Base-by-base conservation (phyloP, 2,113 vertebrate species). In the Cyphomyrus plagiostoma region DNA sequence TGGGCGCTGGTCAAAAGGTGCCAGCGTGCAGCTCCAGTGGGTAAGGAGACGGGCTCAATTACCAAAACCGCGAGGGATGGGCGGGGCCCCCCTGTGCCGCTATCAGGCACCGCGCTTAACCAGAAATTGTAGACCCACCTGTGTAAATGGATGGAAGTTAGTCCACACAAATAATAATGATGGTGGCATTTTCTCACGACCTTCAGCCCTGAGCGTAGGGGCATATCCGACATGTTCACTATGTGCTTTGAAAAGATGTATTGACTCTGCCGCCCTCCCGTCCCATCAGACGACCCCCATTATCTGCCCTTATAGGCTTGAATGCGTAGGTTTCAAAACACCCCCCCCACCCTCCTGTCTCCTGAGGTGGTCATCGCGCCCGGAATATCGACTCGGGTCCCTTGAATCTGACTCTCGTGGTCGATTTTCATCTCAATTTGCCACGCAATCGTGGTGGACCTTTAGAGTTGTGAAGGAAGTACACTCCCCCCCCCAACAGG, bases 381-480 rank as follows among this genome's bases (percentile, higher is more conserved):
- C 88, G 8, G 50, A 58, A 89, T 88, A 90, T 91, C 88, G 88
- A 91, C 92, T 90, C 82, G 56, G 46, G 26, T 82, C 66, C 62
- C 89, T 92, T 88, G 86, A 88, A 86, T 88, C 35, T 30, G 86
- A 48, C 66, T 21, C 90, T 90, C 50, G 48, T 90, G 91, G 93
- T 48, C 91, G 94, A 92, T 94, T 93, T 93, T 86, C 84, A 89
- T 92, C 93, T 93, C 91, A 93, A 91, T 94, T 95, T 95, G 93
- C 92, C 92, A 88, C 93, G 91, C 94, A 93, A 95, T 94, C 92
- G 93, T 93, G 94, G 93, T 93, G 91, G 93, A 93, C 94, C 94
- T 95, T 93, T 91, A 88, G 89, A 35, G 88, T 92, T 89, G 87
- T 92, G 92, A 35, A 93, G 91, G 90, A 91, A 93, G 87, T 87